Conservation (phyloP, 2,113 vertebrate genomes). For the Ageneiosus marmoratus region DNA sequence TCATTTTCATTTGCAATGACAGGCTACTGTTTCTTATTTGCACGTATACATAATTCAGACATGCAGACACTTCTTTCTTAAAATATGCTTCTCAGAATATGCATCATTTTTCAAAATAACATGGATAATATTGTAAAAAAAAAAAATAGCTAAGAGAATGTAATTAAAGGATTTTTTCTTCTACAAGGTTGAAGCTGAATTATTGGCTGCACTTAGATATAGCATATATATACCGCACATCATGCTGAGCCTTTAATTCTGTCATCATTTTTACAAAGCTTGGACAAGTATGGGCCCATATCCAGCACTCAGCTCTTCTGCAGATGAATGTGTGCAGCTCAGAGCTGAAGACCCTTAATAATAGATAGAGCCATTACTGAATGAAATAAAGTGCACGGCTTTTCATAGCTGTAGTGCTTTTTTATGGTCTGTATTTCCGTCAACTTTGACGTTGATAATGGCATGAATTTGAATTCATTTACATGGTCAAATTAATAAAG, state of each 20-base stretch:
- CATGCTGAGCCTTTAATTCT: not conserved
- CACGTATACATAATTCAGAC: not conserved
- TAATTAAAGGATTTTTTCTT: not conserved
- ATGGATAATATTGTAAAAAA: not conserved
- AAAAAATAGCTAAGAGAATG: not conserved
- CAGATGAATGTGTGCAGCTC: not conserved
- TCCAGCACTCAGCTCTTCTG: slow-evolving; percentile 3
- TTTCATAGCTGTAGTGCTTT: not conserved
- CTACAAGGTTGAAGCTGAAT: not conserved
- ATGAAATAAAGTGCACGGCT: not conserved
- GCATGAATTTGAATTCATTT: not conserved
- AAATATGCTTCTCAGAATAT: not conserved
- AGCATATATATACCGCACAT: not conserved
- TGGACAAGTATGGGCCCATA: not conserved
- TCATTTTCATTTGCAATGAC: not conserved
- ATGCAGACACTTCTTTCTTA: not conserved
- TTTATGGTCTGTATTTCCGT: not conserved
- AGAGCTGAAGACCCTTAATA: not conserved
- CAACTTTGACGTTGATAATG: not conserved
- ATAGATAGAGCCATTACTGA: slow-evolving; percentile 18
- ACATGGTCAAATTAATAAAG: not conserved
- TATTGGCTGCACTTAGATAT: not conserved
- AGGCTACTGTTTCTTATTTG: not conserved
- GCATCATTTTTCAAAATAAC: no score
- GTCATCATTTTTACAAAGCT: not conserved